Percentiles rank a stretch among this genome's conserved stretches.
These are phyloP conservation scores for Thrips palmi DNA, from an alignment of 1,140 invertebrate genomes.

Conservation along the genomic window DNA sequence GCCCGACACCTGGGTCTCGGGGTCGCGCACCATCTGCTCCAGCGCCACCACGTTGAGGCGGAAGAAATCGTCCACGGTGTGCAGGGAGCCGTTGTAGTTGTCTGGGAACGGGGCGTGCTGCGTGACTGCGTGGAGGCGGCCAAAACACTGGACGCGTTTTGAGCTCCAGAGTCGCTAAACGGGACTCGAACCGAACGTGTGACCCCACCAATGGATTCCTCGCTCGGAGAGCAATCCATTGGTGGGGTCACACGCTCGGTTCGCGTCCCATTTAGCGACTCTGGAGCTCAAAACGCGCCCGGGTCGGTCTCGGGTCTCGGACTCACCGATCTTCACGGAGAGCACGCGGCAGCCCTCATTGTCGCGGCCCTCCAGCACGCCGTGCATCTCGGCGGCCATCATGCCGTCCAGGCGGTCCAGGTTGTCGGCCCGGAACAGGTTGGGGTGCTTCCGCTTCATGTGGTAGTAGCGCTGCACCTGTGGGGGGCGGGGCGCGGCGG, in stretches of 20 bases:
- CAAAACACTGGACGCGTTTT: too few relatives aligned
- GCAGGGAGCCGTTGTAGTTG: slow-evolving; percentile 23
- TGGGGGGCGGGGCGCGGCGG: too few relatives aligned
- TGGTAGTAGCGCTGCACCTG: slow-evolving; percentile 25
- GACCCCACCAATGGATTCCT: too few relatives aligned
- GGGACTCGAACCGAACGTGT: too few relatives aligned
- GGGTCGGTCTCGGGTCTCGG: too few relatives aligned
- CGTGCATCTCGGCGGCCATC: slow-evolving; percentile 24
- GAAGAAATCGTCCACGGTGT: slow-evolving; percentile 27
- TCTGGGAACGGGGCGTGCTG: slow-evolving; percentile 21
- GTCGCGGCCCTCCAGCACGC: slow-evolving; percentile 21
- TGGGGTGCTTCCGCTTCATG: slow-evolving; percentile 24
- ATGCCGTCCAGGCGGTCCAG: slow-evolving; percentile 19
- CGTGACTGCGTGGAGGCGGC: too few relatives aligned
- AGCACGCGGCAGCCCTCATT: slow-evolving; percentile 22
- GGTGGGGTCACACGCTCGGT: too few relatives aligned
- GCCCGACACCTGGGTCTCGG: slow-evolving; percentile 26
- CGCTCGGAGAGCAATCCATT: too few relatives aligned
- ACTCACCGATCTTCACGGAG: slow-evolving; percentile 24
- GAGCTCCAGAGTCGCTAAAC: too few relatives aligned
- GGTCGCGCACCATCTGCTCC: slow-evolving; percentile 25
- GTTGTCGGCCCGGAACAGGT: slow-evolving; percentile 22
- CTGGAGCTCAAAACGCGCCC: too few relatives aligned
- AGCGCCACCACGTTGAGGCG: slow-evolving; percentile 25
- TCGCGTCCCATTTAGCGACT: too few relatives aligned